Base-by-base conservation (phyloP, 2,888 invertebrate species). In the Tachina grossa region DNA sequence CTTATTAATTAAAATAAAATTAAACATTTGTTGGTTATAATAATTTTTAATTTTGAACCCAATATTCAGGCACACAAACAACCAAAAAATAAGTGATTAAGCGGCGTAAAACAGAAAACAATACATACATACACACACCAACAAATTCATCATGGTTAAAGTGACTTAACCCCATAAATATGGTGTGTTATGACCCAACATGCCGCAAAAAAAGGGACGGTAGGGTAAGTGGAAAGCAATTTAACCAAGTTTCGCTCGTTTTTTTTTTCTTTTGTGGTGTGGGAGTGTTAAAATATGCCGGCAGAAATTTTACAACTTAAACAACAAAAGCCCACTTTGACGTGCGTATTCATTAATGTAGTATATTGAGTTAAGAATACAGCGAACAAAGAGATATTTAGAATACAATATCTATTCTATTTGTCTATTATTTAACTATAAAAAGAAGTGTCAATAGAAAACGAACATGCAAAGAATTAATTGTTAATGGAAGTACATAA, bases 291-390 rank as follows among this genome's bases (percentile, higher is more conserved):
- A 10, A 78, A 79, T 66, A 69, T 76, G 72, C 31, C n/a, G 66
- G n/a, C 57, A 77, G 49, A 49, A n/a, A 53, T 63, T 53, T 75
- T 43, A 63, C 11, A 49, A 41, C 45, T 63, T 39, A 43, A 43
- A 68, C 71, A 51, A 59, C 41, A n/a, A 68, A 77, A 47, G 55
- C 31, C 31, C 31, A 39, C 88, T 87, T 81, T 61, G 88, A 88
- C 89, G 90, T 90, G 90, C 89, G 87, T 88, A 89, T 88, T 89
- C 90, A 90, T 90, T 90, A 90, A 90, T 90, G 89, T 88, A 76
- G 69, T 79, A 68, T 84, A 74, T 82, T 85, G 72, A 81, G 71
- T 85, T 81, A 31, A 81, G 84, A 63, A 61, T 41, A 71, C 45
- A 47, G 53, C 22, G 53, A 63, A 68, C 57, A 41, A 68, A 39